Conservation (phyloP, 2,113 vertebrate species). For the Gallinago media region DNA sequence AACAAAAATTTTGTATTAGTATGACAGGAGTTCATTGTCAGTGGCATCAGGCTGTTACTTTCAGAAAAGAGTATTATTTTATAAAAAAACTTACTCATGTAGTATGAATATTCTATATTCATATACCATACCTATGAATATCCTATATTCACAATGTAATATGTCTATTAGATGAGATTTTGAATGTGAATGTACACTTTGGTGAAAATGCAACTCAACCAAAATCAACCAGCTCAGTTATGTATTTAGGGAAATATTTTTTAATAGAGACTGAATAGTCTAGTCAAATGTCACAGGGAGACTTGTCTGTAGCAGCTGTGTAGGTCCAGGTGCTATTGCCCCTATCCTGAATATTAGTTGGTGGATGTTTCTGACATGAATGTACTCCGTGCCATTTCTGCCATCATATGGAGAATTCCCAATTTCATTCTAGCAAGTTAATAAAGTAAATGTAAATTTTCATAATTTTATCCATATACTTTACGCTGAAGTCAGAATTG, state of each 20-base stretch:
- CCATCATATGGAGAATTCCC: background rate
- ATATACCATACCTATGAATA: background rate
- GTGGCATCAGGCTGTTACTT: background rate
- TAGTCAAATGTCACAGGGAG: background rate
- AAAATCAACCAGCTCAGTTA: background rate
- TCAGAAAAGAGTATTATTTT: background rate
- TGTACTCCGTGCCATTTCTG: background rate
- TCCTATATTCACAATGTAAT: background rate
- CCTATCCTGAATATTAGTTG: background rate
- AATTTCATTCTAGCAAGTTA: background rate
- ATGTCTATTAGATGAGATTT: background rate
- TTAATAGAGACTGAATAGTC: background rate
- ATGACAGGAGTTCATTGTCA: accelerated
- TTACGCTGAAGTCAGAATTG: background rate
- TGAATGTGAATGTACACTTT: background rate
- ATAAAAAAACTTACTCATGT: background rate
- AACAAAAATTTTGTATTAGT: background rate
- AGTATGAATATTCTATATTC: background rate
- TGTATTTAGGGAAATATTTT: background rate
- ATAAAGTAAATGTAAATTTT: background rate
- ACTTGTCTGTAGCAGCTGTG: background rate
- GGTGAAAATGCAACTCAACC: background rate
- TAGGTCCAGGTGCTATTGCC: background rate
- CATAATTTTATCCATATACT: background rate
- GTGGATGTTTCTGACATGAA: background rate